These are phyloP conservation scores for Tryphoninae sp. DNA, from an alignment of 2,888 invertebrate species.

Conservation along the genomic window DNA sequence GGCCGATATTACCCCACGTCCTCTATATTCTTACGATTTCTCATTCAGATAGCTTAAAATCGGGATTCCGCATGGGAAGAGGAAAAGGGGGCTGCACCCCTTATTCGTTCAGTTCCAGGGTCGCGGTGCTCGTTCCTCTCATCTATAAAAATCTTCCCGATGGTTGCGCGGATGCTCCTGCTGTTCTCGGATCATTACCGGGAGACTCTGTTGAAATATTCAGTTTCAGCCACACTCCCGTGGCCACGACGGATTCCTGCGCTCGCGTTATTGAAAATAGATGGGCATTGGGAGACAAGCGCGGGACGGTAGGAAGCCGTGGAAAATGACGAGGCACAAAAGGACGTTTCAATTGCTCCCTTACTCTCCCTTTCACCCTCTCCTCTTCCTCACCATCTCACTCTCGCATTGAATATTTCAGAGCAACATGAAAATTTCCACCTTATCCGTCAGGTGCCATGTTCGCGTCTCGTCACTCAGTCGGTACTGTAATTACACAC, in stretches of 20 bases:
- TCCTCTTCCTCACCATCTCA: constrained; percentile 23
- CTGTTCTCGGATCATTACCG: constrained; percentile 61
- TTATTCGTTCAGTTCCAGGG: constrained; percentile 17
- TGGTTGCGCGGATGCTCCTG: constrained; percentile 20
- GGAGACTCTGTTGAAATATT: constrained; percentile 66
- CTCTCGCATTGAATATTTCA: constrained; percentile 64
- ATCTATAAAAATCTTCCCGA: constrained; percentile 24
- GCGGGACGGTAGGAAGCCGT: constrained; percentile 21
- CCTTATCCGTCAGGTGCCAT: constrained; percentile 61
- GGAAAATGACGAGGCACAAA: constrained; percentile 35
- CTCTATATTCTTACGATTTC: neutral
- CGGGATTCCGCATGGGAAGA: constrained; percentile 23
- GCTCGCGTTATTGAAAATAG: constrained; percentile 68
- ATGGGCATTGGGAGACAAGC: constrained; percentile 52
- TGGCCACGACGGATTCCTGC: constrained; percentile 60
- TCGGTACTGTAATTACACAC: constrained; percentile 11
- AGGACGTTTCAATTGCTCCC: constrained; percentile 32
- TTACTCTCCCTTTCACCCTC: neutral
- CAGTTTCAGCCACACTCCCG: constrained; percentile 63
- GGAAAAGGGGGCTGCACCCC: constrained; percentile 35
- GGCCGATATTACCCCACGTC: neutral
- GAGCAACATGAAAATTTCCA: constrained; percentile 65
- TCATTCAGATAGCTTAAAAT: constrained; percentile 35
- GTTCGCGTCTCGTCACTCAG: constrained; percentile 51
- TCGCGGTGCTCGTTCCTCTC: constrained; percentile 30